Percentiles rank a stretch among this genome's conserved stretches.
Conservation (phyloP, 2,888 invertebrate genomes). For the Hyles lineata region DNA sequence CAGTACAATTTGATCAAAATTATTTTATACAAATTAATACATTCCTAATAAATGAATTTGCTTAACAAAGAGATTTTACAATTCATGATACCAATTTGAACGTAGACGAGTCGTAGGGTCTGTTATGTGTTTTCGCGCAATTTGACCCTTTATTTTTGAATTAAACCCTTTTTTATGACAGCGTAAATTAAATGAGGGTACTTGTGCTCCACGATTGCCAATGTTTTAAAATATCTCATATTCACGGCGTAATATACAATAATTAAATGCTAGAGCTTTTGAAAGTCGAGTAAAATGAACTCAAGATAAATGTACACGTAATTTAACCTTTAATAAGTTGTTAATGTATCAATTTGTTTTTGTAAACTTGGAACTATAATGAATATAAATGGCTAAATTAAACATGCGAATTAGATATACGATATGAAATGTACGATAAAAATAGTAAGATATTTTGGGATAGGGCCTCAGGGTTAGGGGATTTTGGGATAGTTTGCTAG, state of each 20-base stretch:
- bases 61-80: neutral
- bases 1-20: neutral
- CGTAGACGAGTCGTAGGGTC: neutral
- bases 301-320: no score
- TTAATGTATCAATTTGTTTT: no score
- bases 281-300: neutral
- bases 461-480: no score
- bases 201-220: neutral
- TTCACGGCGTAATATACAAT: neutral
- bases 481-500: no score
- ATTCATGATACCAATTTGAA: constrained; percentile 14
- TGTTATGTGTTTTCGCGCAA: constrained; percentile 15
- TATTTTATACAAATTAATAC: neutral
- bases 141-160: constrained; percentile 9
- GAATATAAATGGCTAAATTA: no score
- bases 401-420: no score
- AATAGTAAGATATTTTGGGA: no score
- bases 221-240: constrained; percentile 2
- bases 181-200: constrained; percentile 6
- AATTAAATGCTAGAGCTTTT: neutral
- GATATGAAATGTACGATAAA: no score
- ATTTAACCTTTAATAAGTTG: no score
- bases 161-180: constrained; percentile 21
- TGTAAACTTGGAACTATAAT: no score
- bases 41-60: neutral